Evolutionary conservation across 1,140 invertebrate species (phyloP), one percentile per base, ranked within the genome.

Genomic region (Zaprionus davidi): DNA sequence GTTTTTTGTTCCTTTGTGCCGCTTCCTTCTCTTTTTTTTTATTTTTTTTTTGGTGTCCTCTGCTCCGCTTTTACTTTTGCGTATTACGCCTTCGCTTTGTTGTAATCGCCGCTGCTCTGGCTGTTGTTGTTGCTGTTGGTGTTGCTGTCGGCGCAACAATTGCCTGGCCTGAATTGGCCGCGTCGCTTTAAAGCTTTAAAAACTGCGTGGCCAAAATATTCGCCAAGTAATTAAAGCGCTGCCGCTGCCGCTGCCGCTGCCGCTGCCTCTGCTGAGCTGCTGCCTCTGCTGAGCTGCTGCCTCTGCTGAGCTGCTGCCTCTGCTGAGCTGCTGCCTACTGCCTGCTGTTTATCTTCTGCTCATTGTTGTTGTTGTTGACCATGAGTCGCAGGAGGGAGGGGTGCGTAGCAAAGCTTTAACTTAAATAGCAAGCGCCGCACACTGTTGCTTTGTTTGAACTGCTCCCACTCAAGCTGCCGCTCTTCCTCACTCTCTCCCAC

Each of bases 401-500:
- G 15, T n/a, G 31, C 20, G n/a, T 24, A 55, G 58, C 53, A 71
- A 70, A 76, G 73, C 73, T 71, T 66, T 69, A 76, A 75, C 38
- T 75, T 71, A 71, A 75, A 75, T 75, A 71, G 59, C 31, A 71
- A 76, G 59, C 56, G 68, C 41, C 46, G 13, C 53, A 67, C 69
- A 62, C 70, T 66, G 62, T 76, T 76, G 74, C 74, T 63, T 76
- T 70, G 70, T 67, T 76, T 72, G 74, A 60, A 38, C 60, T 72
- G 24, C 51, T 28, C 53, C 13, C 36, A 36, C 53, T 66, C 53
- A 34, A 26, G 22, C 38, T 36, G 28, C 5, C 53, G 53, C 53
- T 46, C 65, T 24, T 55, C 22, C 64, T 38, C 63, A 44, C 41
- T 28, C 26, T 44, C 64, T 22, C 64, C 1, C 26, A 2, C 53